Evolutionary conservation across 1,140 invertebrate genomes (phyloP).

Genomic region (Macrobrachium nipponense): DNA sequence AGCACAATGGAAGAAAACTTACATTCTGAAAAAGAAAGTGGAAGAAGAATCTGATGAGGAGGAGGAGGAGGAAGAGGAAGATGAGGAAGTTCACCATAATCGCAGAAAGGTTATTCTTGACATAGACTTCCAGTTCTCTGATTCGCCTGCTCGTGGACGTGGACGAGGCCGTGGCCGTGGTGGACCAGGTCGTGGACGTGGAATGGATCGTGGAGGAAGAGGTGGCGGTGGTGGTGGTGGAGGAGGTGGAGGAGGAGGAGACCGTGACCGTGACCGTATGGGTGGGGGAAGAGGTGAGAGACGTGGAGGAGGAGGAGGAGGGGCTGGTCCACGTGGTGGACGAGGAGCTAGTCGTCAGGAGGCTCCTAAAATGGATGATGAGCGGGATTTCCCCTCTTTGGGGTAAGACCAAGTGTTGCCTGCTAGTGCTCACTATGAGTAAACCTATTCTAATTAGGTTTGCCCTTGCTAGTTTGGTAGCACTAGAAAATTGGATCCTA

Average conservation of each 20-base stretch:
- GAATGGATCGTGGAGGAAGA: conserved; percentile 66
- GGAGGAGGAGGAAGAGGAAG: conserved; percentile 70
- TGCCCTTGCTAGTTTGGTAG: conserved; percentile 57
- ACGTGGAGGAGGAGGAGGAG: conserved; percentile 40
- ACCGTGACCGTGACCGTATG: conserved; percentile 65
- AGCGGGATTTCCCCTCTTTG: conserved; percentile 93
- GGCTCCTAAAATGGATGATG: conserved; percentile 94
- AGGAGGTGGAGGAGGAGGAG: conserved; percentile 66
- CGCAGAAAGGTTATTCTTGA: conserved; percentile 87
- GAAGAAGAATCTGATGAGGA: conserved; percentile 76
- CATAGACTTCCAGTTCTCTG: conserved; percentile 90
- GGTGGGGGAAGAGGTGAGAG: conserved; percentile 65
- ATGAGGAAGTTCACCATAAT: conserved; percentile 83
- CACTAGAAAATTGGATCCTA: conserved; percentile 46
- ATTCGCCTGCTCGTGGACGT: conserved; percentile 77
- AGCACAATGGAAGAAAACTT: conserved; percentile 93
- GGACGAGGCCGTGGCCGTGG: conserved; percentile 74
- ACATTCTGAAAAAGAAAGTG: conserved; percentile 84
- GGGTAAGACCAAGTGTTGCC: conserved; percentile 72
- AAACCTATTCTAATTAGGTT: conserved; percentile 15
- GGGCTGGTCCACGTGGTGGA: conserved; percentile 63
- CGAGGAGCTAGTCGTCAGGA: conserved; percentile 70
- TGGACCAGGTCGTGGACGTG: conserved; percentile 70
- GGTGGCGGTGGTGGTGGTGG: conserved; percentile 67
- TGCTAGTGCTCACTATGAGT: conserved; percentile 35